Conservation (phyloP, 30 jellyfish, hydroid and myxozoan genomes). For the Hydra vulgaris region DNA sequence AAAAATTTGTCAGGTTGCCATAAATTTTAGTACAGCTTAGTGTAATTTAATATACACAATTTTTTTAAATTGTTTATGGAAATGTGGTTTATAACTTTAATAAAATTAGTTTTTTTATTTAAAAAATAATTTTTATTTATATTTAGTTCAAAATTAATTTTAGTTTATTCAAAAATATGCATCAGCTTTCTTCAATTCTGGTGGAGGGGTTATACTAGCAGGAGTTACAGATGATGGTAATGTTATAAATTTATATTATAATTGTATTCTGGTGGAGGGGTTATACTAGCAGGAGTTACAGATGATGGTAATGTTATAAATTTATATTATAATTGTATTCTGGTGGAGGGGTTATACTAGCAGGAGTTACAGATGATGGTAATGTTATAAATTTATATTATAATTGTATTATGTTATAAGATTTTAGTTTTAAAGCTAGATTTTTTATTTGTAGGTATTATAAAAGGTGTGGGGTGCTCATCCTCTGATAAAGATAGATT, state of each 20-base stretch:
- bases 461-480: not conserved
- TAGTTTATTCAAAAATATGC: constrained; percentile 59
- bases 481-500: not conserved
- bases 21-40: no score
- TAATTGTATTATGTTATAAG: not conserved
- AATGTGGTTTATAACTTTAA: not conserved
- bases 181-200: constrained; percentile 51
- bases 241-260: not conserved
- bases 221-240: constrained; percentile 65
- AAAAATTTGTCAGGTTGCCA: no score
- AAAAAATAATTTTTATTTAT: not conserved
- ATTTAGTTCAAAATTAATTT: not conserved
- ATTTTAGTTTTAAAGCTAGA: not conserved
- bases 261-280: constrained; percentile 54
- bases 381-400: no score
- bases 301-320: not conserved
- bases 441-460: not conserved
- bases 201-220: constrained; percentile 62
- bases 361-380: not conserved
- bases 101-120: not conserved
- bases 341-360: constrained; percentile 48
- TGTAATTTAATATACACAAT: no score
- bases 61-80: no score
- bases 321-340: not conserved
- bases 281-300: not conserved